A percentile compares a stretch with the other conserved stretches of the same genome.
Evolutionary conservation across 2,797 vertebrate species (phyloP).

Genomic region (Lindbergichthys nudifrons): DNA sequence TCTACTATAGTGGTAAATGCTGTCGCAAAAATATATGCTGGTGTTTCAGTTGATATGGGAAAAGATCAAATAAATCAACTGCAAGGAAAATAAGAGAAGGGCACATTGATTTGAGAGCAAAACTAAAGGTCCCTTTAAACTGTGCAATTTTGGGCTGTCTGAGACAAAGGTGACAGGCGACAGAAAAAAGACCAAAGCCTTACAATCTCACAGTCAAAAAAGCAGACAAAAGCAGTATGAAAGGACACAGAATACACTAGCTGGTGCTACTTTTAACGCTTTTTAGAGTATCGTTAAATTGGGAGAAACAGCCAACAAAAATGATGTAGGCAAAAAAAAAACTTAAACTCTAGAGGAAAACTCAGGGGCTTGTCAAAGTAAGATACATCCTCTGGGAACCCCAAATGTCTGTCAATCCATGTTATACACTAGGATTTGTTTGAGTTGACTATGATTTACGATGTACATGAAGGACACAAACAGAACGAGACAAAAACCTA

Average conservation of each 20-base stretch:
- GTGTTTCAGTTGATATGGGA: neutral
- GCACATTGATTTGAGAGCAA: neutral
- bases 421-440: neutral
- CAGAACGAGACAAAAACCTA: neutral
- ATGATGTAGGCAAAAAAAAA: neutral
- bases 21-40: neutral
- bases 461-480: constrained; percentile 1
- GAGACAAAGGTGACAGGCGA: neutral
- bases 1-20: neutral
- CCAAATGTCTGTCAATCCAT: neutral
- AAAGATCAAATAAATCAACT: neutral
- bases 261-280: neutral
- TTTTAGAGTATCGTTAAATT: neutral
- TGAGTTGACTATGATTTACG: no score
- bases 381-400: neutral
- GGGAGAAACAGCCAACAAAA: neutral
- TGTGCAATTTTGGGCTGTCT: neutral
- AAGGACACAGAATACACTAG: neutral
- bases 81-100: neutral
- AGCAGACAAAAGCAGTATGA: no score
- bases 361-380: neutral
- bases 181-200: no score
- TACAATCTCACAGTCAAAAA: no score
- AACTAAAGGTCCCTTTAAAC: neutral
- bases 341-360: neutral